These are phyloP conservation scores for Anguilla marmorata DNA, from an alignment of 2,797 vertebrate genomes.

Conservation along the genomic window DNA sequence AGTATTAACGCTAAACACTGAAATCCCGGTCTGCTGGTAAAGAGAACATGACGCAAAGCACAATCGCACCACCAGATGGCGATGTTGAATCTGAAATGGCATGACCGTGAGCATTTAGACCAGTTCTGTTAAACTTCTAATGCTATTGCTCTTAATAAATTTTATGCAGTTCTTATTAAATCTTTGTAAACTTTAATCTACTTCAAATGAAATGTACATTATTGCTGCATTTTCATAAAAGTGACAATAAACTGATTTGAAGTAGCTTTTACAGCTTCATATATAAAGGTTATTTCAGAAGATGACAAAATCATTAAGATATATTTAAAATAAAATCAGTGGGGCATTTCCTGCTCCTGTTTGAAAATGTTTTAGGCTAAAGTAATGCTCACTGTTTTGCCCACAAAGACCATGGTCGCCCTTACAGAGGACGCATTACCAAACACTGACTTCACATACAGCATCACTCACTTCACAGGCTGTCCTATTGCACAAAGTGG, in stretches of 20 bases:
- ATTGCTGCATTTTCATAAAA: constrained; percentile 7
- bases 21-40: neutral
- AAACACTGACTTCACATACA: neutral
- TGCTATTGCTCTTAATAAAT: neutral
- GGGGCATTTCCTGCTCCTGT: neutral
- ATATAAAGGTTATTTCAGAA: neutral
- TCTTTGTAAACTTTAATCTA: neutral
- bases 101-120: neutral
- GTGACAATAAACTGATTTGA: neutral
- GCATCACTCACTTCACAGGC: neutral
- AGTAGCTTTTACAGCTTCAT: neutral
- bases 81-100: neutral
- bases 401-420: neutral
- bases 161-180: neutral
- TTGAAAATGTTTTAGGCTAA: neutral
- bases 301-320: neutral
- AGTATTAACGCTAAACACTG: neutral
- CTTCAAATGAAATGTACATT: neutral
- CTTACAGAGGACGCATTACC: neutral
- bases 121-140: neutral
- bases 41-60: neutral
- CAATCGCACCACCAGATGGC: constrained; percentile 7
- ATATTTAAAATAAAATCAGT: neutral
- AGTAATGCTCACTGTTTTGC: neutral
- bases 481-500: neutral